Evolutionary conservation across 2,113 vertebrate genomes (phyloP), one percentile per base, ranked within the genome.

Genomic region (Anser cygnoides): DNA sequence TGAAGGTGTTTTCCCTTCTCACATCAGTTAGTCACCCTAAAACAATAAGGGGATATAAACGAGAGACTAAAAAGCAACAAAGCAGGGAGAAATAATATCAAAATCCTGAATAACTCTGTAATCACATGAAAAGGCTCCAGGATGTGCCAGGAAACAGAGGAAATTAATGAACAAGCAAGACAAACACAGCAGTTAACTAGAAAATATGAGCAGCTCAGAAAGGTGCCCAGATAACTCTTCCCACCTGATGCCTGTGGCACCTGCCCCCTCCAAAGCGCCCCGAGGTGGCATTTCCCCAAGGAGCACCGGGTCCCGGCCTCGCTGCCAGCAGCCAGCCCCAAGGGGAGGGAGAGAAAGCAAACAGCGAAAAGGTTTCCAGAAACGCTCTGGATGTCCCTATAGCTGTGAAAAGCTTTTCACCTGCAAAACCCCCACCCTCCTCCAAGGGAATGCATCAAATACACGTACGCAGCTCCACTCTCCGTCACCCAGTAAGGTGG

Each of bases 331-430:
- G 75, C 49, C 78, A 70, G 78, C 75, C 43, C 44, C 67, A 29
- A 89, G 44, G 72, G 93, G 79, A 75, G 25, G 41, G 23, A 91
- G n/a, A 29, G 49, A 92, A 91, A 87, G 71, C 90, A 92, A 96
- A 96, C 33, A 90, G 63, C 49, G 91, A 39, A 90, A 65, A 57
- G 33, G 71, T n/a, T 95, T 85, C 92, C 92, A 93, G 85, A 83
- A 66, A 91, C 82, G 84, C 66, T 91, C 83, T 71, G 80, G 72
- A 63, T 57, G 35, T 65, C 41, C 50, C 81, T 85, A 49, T 2
- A 80, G 63, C 92, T 88, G 4, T 35, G 61, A 95, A 2, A n/a
- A 93, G 43, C 54, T 92, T 68, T 54, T 46, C 62, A 44, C n/a
- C 43, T 54, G 70, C 81, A 91, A 86, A 93, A 54, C 44, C 39